phyloP scores from a whole-genome alignment of 2,888 invertebrate genomes.

The Erebia ligea region DNA sequence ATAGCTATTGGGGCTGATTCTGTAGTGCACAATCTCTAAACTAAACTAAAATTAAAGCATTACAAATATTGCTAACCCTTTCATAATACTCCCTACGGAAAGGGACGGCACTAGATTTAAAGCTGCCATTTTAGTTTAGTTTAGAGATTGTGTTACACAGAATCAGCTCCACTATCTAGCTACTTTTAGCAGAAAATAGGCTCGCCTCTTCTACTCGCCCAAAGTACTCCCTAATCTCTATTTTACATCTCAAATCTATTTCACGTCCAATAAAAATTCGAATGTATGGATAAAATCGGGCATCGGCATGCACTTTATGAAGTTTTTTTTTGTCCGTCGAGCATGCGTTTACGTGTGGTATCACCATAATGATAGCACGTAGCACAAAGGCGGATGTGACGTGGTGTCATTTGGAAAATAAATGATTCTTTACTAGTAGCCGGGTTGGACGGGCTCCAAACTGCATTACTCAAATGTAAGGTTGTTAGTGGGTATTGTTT shows the following conservation, averaged over 20 bases:
- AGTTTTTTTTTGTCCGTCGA: not conserved
- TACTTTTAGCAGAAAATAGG: too few species aligned
- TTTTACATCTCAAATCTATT: not conserved
- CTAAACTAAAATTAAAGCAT: too few species aligned
- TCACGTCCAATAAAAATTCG: not conserved
- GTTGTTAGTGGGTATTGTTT: conserved; percentile 10
- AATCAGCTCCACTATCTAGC: too few species aligned
- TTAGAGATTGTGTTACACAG: too few species aligned
- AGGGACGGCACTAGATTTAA: too few species aligned
- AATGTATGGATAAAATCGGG: not conserved
- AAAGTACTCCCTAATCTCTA: too few species aligned
- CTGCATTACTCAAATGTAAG: conserved; percentile 23
- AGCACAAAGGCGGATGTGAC: conserved; percentile 41
- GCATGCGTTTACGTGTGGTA: not conserved
- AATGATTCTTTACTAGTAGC: conserved; percentile 39
- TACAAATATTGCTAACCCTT: too few species aligned
- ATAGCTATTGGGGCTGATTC: too few species aligned
- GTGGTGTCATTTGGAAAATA: conserved; percentile 41
- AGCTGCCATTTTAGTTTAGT: too few species aligned
- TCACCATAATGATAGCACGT: conserved; percentile 34
- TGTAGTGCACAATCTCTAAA: too few species aligned
- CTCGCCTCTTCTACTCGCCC: too few species aligned
- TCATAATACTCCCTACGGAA: too few species aligned
- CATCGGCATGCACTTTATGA: not conserved
- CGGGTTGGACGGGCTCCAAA: conserved; percentile 42